These are phyloP conservation scores for Nezara viridula DNA, from an alignment of 2,888 invertebrate species.

Conservation along the genomic window DNA sequence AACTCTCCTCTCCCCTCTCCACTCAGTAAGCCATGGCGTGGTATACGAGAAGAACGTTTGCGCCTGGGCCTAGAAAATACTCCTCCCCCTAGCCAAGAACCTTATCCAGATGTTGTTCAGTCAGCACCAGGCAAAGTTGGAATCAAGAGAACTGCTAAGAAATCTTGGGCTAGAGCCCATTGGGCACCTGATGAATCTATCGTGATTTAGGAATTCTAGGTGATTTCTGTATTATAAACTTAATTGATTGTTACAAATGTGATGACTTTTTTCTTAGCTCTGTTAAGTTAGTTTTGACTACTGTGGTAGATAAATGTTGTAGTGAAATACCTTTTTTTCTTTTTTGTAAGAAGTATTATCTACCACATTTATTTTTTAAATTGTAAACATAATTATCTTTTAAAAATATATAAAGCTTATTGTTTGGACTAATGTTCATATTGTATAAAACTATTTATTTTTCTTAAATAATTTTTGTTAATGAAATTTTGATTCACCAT, in stretches of 20 bases:
- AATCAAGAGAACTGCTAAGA: constrained; percentile 52
- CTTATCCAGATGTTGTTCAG: constrained; percentile 60
- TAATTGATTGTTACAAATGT: background rate
- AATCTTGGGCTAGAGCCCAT: constrained; percentile 35
- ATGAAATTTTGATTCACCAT: background rate
- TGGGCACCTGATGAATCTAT: constrained; percentile 62
- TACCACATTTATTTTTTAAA: background rate
- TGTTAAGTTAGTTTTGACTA: background rate
- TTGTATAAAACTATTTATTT: background rate
- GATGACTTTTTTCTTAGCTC: constrained; percentile 31
- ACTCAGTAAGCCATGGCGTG: constrained; percentile 59
- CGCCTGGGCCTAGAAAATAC: constrained; percentile 61
- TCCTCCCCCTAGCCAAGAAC: constrained; percentile 53
- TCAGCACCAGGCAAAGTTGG: constrained; percentile 62
- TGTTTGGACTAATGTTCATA: background rate
- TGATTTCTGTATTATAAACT: background rate
- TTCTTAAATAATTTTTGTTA: background rate
- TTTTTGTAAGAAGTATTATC: background rate
- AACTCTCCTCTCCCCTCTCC: constrained; percentile 57
- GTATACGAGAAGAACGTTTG: constrained; percentile 59
- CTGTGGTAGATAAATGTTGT: background rate
- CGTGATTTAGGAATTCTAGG: constrained; percentile 53
- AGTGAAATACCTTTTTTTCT: background rate
- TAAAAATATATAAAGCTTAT: background rate
- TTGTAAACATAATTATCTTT: background rate